Conservation (phyloP, 2,797 vertebrate genomes). For the Pipistrellus pygmaeus region DNA sequence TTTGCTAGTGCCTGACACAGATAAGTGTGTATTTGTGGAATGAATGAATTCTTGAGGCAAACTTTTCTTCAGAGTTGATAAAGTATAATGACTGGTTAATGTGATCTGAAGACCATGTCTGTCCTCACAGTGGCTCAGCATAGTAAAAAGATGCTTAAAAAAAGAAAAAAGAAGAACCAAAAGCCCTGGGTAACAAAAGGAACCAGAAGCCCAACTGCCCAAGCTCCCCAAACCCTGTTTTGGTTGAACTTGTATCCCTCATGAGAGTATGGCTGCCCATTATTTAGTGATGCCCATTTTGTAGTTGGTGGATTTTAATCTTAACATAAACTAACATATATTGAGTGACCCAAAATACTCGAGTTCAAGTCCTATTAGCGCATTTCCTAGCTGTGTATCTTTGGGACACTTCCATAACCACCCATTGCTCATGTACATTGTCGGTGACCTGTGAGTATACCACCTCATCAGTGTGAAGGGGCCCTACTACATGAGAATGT, state of each 20-base stretch:
- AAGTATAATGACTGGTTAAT: background rate
- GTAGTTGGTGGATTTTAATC: conserved; percentile 45
- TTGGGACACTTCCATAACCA: background rate
- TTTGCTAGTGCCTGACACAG: background rate
- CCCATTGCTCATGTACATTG: rapidly evolving
- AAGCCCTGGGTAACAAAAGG: background rate
- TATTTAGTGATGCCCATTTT: background rate
- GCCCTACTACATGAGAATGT: background rate
- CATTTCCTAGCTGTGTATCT: background rate
- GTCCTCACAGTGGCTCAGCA: background rate
- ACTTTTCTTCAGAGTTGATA: background rate
- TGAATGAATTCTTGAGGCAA: background rate
- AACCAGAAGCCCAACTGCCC: background rate
- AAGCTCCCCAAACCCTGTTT: background rate
- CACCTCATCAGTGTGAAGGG: background rate
- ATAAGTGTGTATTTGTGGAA: background rate
- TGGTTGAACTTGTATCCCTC: background rate
- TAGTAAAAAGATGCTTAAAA: background rate
- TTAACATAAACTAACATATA: background rate
- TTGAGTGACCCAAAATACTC: background rate
- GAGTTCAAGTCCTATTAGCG: background rate
- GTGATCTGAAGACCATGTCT: background rate
- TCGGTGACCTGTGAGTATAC: background rate
- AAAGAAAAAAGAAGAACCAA: background rate
- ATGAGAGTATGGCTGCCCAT: background rate